Conservation (phyloP, 1,140 invertebrate genomes). For the Asobara japonica region DNA sequence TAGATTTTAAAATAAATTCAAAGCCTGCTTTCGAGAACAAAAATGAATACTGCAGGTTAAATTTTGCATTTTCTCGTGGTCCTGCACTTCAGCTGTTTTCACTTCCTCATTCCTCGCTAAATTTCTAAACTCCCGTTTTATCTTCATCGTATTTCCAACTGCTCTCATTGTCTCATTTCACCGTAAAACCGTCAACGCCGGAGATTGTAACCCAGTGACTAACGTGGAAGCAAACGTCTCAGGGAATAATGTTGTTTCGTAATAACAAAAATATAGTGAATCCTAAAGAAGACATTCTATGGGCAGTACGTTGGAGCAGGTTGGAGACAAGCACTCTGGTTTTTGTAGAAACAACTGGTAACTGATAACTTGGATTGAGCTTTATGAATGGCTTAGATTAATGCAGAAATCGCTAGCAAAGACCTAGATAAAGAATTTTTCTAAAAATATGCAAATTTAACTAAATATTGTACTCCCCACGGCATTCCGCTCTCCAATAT, state of each 20-base stretch:
- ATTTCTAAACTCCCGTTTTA: neutral
- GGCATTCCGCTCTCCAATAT: too few species aligned
- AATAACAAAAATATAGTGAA: neutral
- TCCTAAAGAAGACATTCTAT: conserved; percentile 6
- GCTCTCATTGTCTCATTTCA: neutral
- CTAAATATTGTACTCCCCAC: too few species aligned
- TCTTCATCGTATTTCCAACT: neutral
- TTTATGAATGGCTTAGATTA: too few species aligned
- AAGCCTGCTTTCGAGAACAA: too few species aligned
- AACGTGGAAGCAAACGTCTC: too few species aligned
- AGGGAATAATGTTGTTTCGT: too few species aligned
- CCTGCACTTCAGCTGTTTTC: neutral
- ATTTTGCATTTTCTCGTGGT: neutral
- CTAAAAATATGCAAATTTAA: too few species aligned
- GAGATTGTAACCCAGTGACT: neutral
- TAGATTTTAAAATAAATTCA: too few species aligned
- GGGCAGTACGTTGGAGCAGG: conserved; percentile 21
- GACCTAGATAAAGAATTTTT: too few species aligned
- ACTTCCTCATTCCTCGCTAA: neutral
- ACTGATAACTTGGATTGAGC: too few species aligned
- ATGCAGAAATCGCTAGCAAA: too few species aligned
- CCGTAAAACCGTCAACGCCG: neutral
- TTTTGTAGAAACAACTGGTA: neutral
- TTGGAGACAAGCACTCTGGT: neutral
- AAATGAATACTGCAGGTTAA: neutral